phyloP scores from a whole-genome alignment of 2,113 vertebrate genomes.

The Semicossyphus pulcher region DNA sequence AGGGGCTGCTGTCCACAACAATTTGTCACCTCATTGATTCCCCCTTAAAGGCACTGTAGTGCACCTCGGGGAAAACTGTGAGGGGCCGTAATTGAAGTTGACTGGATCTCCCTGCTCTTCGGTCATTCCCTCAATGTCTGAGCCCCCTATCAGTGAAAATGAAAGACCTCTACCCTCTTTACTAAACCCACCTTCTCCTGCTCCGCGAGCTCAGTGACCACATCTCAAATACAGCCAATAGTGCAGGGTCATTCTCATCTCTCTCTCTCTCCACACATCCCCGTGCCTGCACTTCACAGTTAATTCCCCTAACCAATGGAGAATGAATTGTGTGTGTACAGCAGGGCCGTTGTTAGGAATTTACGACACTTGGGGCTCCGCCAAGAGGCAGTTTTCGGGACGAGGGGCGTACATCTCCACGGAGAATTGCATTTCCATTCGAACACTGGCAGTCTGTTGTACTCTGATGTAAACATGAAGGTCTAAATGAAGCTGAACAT shows the following conservation, averaged over 20 bases:
- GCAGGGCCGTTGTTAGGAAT: constrained; percentile 37
- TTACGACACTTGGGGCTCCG: constrained; percentile 43
- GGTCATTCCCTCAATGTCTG: constrained; percentile 67
- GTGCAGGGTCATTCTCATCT: constrained; percentile 70
- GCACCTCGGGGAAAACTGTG: constrained; percentile 75
- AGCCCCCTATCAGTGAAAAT: constrained; percentile 71
- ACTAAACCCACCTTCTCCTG: constrained; percentile 54
- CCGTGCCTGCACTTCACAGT: constrained; percentile 48
- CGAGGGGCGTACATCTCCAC: background rate
- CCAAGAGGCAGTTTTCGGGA: constrained; percentile 27
- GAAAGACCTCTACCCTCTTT: constrained; percentile 66
- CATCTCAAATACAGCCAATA: constrained; percentile 66
- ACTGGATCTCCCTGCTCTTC: constrained; percentile 73
- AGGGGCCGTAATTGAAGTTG: constrained; percentile 76
- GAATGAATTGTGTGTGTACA: constrained; percentile 56
- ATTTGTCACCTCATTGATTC: constrained; percentile 83
- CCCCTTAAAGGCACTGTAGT: constrained; percentile 74
- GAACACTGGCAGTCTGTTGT: background rate
- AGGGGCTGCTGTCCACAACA: constrained; percentile 76
- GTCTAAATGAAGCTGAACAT: constrained; percentile 4
- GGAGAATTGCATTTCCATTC: constrained; percentile 21
- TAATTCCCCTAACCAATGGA: constrained; percentile 64
- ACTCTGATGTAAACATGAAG: constrained; percentile 11
- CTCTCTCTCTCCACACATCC: constrained; percentile 32
- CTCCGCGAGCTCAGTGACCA: constrained; percentile 48